A percentile compares a stretch with the other conserved stretches of the same genome.
Conservation (phyloP, 1,140 invertebrate genomes). For the Cylas formicarius region DNA sequence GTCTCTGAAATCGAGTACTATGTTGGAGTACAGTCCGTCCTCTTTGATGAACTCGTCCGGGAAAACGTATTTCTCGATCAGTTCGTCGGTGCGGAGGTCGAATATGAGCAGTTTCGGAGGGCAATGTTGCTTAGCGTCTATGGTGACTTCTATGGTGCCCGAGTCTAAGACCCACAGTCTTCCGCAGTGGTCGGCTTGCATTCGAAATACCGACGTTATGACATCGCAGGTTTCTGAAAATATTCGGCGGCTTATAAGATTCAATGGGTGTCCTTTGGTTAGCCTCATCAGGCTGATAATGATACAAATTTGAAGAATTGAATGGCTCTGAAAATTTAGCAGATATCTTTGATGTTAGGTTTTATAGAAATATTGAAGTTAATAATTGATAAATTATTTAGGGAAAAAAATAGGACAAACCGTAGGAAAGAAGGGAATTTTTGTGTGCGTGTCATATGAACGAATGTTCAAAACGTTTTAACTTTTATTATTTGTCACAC, state of each 20-base stretch:
- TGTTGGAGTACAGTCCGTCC: conserved; percentile 67
- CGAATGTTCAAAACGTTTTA: no score
- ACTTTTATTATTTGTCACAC: no score
- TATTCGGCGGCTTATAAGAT: neutral
- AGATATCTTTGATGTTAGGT: no score
- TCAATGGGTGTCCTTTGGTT: neutral
- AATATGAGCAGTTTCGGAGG: conserved; percentile 69
- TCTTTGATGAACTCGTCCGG: conserved; percentile 59
- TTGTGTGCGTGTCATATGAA: no score
- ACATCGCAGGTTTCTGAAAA: conserved; percentile 48
- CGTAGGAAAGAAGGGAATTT: no score
- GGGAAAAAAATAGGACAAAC: no score
- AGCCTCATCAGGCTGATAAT: no score
- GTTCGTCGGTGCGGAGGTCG: conserved; percentile 56
- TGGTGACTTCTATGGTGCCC: conserved; percentile 62
- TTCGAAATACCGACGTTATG: conserved; percentile 69
- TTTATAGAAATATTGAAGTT: no score
- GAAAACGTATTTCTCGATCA: conserved; percentile 55
- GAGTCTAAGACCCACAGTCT: conserved; percentile 72
- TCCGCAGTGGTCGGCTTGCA: conserved; percentile 60
- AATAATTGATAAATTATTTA: no score
- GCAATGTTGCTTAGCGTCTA: conserved; percentile 60
- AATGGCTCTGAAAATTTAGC: no score
- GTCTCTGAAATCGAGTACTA: conserved; percentile 58
- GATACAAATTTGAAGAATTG: no score